phyloP scores from a whole-genome alignment of 2,797 vertebrate species.

The Scyliorhinus canicula region DNA sequence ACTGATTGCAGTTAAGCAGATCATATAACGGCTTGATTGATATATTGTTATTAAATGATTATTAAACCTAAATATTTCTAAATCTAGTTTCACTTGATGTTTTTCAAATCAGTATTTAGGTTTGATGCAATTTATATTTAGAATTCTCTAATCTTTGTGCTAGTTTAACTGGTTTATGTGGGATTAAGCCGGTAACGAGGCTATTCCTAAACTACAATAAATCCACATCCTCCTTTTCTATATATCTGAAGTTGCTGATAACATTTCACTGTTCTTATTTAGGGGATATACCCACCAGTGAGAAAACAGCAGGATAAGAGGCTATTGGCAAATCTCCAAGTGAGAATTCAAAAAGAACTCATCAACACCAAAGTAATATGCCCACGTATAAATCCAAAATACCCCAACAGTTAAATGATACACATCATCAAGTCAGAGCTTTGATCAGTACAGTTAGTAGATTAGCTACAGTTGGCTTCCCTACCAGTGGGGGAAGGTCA shows the following conservation, averaged over 20 bases:
- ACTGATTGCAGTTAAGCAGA: too few species aligned
- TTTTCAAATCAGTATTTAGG: background rate
- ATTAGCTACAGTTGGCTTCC: background rate
- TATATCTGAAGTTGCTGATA: background rate
- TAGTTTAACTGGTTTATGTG: background rate
- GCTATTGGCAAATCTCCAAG: background rate
- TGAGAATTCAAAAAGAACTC: background rate
- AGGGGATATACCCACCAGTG: background rate
- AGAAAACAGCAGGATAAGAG: background rate
- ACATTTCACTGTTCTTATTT: background rate
- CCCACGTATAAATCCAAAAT: background rate
- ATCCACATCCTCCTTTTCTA: background rate
- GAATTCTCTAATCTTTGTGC: too few species aligned
- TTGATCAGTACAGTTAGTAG: background rate
- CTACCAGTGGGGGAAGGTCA: background rate
- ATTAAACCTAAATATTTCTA: too few species aligned
- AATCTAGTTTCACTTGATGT: background rate
- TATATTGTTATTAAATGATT: too few species aligned
- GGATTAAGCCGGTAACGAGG: background rate
- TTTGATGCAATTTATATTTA: background rate
- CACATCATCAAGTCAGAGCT: background rate
- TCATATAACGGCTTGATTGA: too few species aligned
- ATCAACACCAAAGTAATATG: background rate
- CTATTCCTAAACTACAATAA: background rate
- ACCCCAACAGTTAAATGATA: background rate